Evolutionary conservation across 1,140 invertebrate species (phyloP), one percentile per base, ranked within the genome.

Genomic region (Himalopsyche phryganea): DNA sequence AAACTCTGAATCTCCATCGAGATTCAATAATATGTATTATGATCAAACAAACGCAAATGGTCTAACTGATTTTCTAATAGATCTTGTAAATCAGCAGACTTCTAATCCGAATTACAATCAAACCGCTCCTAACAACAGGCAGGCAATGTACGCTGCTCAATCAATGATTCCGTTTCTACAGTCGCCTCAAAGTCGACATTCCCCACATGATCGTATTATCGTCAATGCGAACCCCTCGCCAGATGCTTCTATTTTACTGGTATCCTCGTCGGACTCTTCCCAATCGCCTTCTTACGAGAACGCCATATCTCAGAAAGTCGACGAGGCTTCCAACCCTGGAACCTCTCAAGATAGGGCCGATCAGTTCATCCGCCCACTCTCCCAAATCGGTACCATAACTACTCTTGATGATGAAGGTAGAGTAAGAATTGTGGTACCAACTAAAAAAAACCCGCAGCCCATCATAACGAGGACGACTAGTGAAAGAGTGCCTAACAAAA

Each of bases 401-500:
- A 80, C 83, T 0, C 81, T 79, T 0, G 81, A 81, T 38, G 65
- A 74, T 2, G 80, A 82, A 32, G 82, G 82, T 0, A 70, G 79
- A 15, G 71, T 82, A 6, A 70, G 79, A 50, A 72, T 84, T 2
- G 79, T 83, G 11, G 80, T 82, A 2, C 80, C 81, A 0, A 76
- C 82, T 5, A 72, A 73, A 19, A 66, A 65, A 50, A 60, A 70
- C n/a, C 67, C 70, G 0, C 78, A 80, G 1, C 80, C 86, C 11
- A 91, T 92, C 45, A 55, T 55, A 28, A 90, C 87, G 0, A 80
- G 91, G 40, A 87, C 87, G 5, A 91, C 90, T 2, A 91, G 89
- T 73, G 90, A 92, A 59, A 87, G 90, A 71, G 83, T 92, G 41
- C 88, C 90, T 1, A 87, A 90, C 65, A 81, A 88, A 35, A 91